Conservation (phyloP, 2,797 vertebrate species). For the Cyclopterus lumpus region DNA sequence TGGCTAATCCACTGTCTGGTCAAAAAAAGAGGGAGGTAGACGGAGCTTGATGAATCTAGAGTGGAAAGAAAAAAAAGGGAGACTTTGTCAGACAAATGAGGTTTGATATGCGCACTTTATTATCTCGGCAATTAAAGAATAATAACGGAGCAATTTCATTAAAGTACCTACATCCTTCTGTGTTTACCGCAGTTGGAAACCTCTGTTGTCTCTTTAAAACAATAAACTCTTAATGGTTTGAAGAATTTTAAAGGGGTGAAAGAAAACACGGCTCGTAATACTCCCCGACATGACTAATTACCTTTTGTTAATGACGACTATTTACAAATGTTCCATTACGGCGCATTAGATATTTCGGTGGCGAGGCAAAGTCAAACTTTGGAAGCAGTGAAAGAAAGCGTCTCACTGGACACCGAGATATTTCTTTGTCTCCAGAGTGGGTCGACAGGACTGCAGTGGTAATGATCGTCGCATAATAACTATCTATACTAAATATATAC, state of each 20-base stretch:
- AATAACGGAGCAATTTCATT: constrained; percentile 18
- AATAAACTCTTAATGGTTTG: constrained; percentile 7
- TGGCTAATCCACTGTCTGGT: constrained; percentile 53
- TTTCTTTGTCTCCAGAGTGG: constrained; percentile 14
- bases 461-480: constrained; percentile 23
- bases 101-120: constrained; percentile 17
- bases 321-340: constrained; percentile 10
- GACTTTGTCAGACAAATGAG: constrained; percentile 12
- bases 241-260: constrained; percentile 9
- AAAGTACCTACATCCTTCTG: neutral
- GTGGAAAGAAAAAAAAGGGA: constrained; percentile 6
- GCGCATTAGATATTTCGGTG: constrained; percentile 7
- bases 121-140: constrained; percentile 33
- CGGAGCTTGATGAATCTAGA: constrained; percentile 29
- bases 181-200: constrained; percentile 12
- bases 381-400: constrained; percentile 4
- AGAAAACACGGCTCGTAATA: neutral
- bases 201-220: constrained; percentile 15
- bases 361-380: constrained; percentile 27
- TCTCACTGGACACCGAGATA: constrained; percentile 3
- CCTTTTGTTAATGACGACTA: neutral
- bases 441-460: constrained; percentile 30
- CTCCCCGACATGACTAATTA: constrained; percentile 2
- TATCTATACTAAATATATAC: neutral
- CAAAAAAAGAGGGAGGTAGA: neutral